phyloP scores from a whole-genome alignment of 2,797 vertebrate genomes.

The Apogon talboti region DNA sequence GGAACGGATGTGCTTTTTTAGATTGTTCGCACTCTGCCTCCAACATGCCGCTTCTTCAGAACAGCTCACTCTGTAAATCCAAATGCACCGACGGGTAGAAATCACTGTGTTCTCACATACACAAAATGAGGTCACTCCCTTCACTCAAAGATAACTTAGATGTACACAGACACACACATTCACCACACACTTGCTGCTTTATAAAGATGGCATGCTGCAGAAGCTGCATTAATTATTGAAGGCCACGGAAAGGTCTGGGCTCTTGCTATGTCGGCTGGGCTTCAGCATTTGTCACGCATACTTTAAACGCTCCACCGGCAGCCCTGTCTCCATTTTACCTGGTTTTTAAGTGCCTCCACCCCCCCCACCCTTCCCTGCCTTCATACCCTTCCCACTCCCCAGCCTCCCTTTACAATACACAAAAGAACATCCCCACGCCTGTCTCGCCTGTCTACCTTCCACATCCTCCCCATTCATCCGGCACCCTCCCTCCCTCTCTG shows the following conservation, averaged over 20 bases:
- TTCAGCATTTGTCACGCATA: slow-evolving; percentile 76
- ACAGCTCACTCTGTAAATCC: slow-evolving; percentile 22
- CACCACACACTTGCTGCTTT: slow-evolving; percentile 55
- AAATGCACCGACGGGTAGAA: slow-evolving; percentile 11
- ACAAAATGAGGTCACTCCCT: slow-evolving; percentile 32
- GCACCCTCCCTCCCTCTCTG: not conserved
- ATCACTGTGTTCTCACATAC: slow-evolving; percentile 4
- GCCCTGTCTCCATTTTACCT: slow-evolving; percentile 47
- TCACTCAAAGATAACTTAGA: slow-evolving; percentile 7
- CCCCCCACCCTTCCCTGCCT: too few species aligned
- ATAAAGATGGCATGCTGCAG: slow-evolving; percentile 71
- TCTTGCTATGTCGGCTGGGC: slow-evolving; percentile 63
- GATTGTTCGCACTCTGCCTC: not conserved
- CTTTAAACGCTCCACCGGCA: slow-evolving; percentile 23
- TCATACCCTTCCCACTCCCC: slow-evolving; percentile 1
- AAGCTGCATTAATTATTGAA: slow-evolving; percentile 84
- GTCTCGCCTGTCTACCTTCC: slow-evolving; percentile 32
- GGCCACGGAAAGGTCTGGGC: slow-evolving; percentile 71
- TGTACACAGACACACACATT: slow-evolving; percentile 22
- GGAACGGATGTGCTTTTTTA: slow-evolving; percentile 17
- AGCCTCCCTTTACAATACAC: slow-evolving; percentile 39
- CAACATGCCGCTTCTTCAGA: slow-evolving; percentile 9
- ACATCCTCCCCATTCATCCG: not conserved
- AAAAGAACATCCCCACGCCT: slow-evolving; percentile 64
- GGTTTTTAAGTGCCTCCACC: slow-evolving; percentile 18